A percentile compares a stretch with the other conserved stretches of the same genome.
phyloP scores from a whole-genome alignment of 2,113 vertebrate genomes.

The Carettochelys insculpta region DNA sequence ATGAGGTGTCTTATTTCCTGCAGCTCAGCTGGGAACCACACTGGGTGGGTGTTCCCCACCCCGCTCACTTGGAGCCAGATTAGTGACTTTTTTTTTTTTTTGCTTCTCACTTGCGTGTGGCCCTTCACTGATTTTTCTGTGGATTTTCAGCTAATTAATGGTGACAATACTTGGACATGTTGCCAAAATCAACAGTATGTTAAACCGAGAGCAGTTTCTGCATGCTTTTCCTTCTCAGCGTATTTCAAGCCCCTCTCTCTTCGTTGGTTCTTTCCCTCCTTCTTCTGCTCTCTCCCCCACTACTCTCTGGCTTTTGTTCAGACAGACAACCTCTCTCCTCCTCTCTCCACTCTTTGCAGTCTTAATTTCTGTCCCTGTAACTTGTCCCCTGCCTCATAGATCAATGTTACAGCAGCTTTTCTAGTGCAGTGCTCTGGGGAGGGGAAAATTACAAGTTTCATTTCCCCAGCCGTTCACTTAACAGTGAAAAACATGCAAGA shows the following conservation, averaged over 20 bases:
- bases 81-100: too few species aligned
- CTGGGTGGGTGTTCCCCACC: too few species aligned
- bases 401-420: neutral
- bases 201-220: neutral
- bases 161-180: neutral
- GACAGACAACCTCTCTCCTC: neutral
- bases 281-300: neutral
- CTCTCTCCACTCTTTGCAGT: neutral
- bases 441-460: neutral
- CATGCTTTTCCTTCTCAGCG: neutral
- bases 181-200: neutral
- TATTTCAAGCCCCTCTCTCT: neutral
- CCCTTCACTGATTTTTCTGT: too few species aligned
- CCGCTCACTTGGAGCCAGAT: too few species aligned
- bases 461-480: neutral
- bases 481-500: neutral
- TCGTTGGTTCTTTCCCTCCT: neutral
- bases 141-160: neutral
- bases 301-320: neutral
- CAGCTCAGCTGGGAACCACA: too few species aligned
- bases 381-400: neutral
- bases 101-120: too few species aligned
- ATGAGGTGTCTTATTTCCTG: too few species aligned
- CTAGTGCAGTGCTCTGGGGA: neutral
- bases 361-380: neutral